A percentile compares a stretch with the other conserved stretches of the same genome.
Evolutionary conservation across 2,888 invertebrate genomes (phyloP).

Genomic region (Drosophila siamana): DNA sequence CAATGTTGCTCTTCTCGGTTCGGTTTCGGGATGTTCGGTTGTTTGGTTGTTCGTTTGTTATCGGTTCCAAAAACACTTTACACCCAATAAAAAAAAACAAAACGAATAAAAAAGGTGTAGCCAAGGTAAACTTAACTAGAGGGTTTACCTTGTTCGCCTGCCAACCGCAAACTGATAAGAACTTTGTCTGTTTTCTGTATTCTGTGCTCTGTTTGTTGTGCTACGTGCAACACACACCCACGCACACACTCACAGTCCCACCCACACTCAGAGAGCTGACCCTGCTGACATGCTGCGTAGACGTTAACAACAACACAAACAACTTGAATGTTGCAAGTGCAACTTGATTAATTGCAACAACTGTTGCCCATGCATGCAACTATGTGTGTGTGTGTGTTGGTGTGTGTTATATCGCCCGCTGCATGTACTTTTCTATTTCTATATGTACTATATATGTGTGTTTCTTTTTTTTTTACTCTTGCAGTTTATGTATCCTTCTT

Average conservation of each 20-base stretch:
- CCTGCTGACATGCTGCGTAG: conserved; percentile 41
- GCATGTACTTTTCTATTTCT: conserved; percentile 32
- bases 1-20: conserved; percentile 54
- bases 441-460: conserved; percentile 21
- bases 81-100: conserved; percentile 62
- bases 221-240: conserved; percentile 24
- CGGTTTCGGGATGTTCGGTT: conserved; percentile 8
- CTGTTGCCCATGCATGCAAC: conserved; percentile 20
- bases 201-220: conserved; percentile 31
- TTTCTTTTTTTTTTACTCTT: conserved; percentile 47
- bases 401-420: no score
- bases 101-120: conserved; percentile 15
- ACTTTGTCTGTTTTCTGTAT: conserved; percentile 32
- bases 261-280: conserved; percentile 16
- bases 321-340: conserved; percentile 33
- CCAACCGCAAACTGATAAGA: conserved; percentile 68
- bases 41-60: conserved; percentile 48
- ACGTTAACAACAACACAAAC: conserved; percentile 26
- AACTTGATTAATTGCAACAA: conserved; percentile 79
- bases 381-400: conserved; percentile 2
- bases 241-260: neutral
- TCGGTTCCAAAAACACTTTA: conserved; percentile 72
- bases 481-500: conserved; percentile 81
- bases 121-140: conserved; percentile 55
- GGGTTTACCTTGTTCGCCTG: conserved; percentile 56